Evolutionary conservation across 2,888 invertebrate species (phyloP), one percentile per base, ranked within the genome.

Genomic region (Neoitamus cyanurus): DNA sequence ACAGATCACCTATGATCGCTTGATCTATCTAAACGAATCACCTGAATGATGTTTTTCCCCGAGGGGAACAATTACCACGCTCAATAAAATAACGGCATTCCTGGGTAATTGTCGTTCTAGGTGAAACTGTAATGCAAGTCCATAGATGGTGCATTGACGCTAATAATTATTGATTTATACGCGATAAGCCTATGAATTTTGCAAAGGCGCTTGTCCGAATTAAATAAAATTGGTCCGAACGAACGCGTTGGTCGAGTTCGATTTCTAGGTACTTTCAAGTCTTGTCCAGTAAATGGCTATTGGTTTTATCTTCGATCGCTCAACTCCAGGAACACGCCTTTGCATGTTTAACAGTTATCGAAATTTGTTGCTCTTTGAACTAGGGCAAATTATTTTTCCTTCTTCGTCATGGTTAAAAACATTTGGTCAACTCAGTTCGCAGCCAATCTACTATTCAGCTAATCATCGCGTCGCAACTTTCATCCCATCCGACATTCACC

Each of bases 121-220:
- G 73, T 73, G 73, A 73, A 73, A 73, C 37, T 9, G 11, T 73
- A 73, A 73, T 73, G 73, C 36, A 37, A 73, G 34, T 15, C 15
- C 36, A 36, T 20, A 1, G 73, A 73, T 73, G 15, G 36, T 73
- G 36, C 34, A 73, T 73, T 73, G 73, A 73, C 36, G 73, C 20
- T 73, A 73, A 73, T 73, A 73, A 73, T 36, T n/a, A n/a, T n/a
- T 73, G 73, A 73, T 73, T 34, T 37, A 9, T 73, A 37, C 31
- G 73, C 20, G 31, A 73, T 73, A 73, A 20, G 20, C 34, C 34
- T 31, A 37, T 73, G 25, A 73, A 20, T 36, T 15, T 13, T 36
- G 25, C 15, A 25, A 11, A 31, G 73, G 20, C n/a, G n/a, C 25
- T 34, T 20, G 9, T n/a, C 9, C 36, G 20, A 13, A 20, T 36